Conservation (phyloP, 2,888 invertebrate genomes). For the Eupelmus urozonus region DNA sequence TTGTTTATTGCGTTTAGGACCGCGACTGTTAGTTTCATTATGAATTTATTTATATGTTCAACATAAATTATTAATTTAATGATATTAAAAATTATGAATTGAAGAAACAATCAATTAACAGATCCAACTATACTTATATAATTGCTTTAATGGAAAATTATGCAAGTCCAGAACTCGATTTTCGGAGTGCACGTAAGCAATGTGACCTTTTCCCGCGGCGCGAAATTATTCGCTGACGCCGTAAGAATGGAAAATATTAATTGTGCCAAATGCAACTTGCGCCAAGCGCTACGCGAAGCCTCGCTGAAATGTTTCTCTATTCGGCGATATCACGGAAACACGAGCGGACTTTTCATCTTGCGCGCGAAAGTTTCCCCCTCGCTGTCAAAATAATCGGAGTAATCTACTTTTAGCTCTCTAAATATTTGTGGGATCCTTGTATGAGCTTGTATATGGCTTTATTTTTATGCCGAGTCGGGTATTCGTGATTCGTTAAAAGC, state of each 20-base stretch:
- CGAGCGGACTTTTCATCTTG: not conserved
- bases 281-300: no score
- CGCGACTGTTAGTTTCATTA: no score
- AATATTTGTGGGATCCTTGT: not conserved
- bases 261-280: conserved; percentile 26
- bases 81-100: no score
- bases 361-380: conserved; percentile 5
- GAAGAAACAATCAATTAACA: no score
- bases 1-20: no score
- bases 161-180: not conserved
- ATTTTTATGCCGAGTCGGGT: no score
- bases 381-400: not conserved
- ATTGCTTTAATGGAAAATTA: not conserved
- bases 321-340: not conserved
- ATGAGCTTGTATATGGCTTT: no score
- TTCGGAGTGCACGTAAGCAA: not conserved
- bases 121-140: not conserved
- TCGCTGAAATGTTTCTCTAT: not conserved
- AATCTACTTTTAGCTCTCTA: not conserved
- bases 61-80: no score
- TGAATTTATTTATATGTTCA: no score
- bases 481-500: no score
- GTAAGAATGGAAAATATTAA: conserved; percentile 10
- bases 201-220: not conserved
- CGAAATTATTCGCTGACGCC: conserved; percentile 43